Conservation (phyloP, 2,888 invertebrate genomes). For the Spatulosminthurus flaviceps region DNA sequence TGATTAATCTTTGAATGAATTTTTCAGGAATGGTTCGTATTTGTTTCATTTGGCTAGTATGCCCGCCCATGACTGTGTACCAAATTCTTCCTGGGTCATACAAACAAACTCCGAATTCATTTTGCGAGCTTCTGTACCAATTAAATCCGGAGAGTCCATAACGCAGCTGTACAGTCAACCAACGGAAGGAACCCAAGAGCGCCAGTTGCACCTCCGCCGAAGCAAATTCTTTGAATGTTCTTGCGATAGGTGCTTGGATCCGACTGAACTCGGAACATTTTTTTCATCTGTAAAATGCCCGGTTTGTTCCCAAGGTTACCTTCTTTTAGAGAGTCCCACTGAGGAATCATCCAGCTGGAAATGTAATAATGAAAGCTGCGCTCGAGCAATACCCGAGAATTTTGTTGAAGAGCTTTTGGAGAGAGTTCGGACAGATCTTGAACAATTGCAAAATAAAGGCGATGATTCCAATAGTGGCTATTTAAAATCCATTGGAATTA, state of each 20-base stretch:
- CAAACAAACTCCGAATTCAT: slow-evolving; percentile 57
- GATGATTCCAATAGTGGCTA: background rate
- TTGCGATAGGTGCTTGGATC: slow-evolving; percentile 55
- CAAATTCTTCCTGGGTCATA: slow-evolving; percentile 60
- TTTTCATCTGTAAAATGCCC: slow-evolving; percentile 60
- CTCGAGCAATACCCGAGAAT: slow-evolving; percentile 1
- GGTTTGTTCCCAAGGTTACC: slow-evolving; percentile 33
- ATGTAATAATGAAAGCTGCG: background rate
- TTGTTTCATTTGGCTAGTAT: slow-evolving; percentile 57
- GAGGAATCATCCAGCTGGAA: slow-evolving; percentile 8
- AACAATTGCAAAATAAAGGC: background rate
- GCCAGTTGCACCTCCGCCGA: slow-evolving; percentile 51
- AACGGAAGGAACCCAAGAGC: slow-evolving; percentile 49
- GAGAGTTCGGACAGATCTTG: slow-evolving; percentile 1
- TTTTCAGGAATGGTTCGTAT: slow-evolving; percentile 44
- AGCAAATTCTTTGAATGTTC: slow-evolving; percentile 58
- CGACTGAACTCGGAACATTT: slow-evolving; percentile 55
- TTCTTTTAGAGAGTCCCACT: slow-evolving; percentile 22
- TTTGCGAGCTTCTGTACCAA: slow-evolving; percentile 55
- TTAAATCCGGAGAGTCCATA: slow-evolving; percentile 53
- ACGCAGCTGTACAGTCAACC: slow-evolving; percentile 56
- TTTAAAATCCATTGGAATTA: slow-evolving; percentile 43
- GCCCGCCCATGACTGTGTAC: slow-evolving; percentile 58
- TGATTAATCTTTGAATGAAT: background rate
- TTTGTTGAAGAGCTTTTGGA: slow-evolving; percentile 34